Conservation (phyloP, 2,797 vertebrate genomes). For the Cryptoblepharus egeriae region DNA sequence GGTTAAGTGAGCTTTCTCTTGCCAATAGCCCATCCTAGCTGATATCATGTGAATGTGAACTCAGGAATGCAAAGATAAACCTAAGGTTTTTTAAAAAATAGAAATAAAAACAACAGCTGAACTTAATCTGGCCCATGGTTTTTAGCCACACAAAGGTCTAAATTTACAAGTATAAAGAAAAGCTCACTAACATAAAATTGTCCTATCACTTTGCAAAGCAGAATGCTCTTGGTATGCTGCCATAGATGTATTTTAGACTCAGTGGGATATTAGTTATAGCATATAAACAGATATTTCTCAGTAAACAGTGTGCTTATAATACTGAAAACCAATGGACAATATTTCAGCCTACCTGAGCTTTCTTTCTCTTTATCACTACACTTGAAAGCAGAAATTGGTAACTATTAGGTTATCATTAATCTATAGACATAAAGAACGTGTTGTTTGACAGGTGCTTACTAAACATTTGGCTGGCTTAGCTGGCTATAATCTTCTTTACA, state of each 20-base stretch:
- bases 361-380: conserved; percentile 28
- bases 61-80: conserved; percentile 1
- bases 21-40: background rate
- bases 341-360: conserved; percentile 1
- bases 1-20: conserved; percentile 46
- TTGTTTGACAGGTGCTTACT: conserved; percentile 35
- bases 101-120: background rate
- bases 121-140: background rate
- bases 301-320: background rate
- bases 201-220: background rate
- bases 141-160: conserved; percentile 14
- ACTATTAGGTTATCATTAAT: conserved; percentile 37
- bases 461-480: conserved; percentile 29
- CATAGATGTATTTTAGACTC: background rate
- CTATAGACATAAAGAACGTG: conserved; percentile 33
- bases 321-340: background rate
- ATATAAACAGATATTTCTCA: background rate
- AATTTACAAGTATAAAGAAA: background rate
- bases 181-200: background rate
- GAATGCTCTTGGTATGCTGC: background rate
- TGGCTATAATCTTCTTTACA: conserved; percentile 34
- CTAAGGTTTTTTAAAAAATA: background rate
- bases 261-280: background rate
- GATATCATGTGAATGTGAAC: background rate
- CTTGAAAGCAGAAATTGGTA: conserved; percentile 11